These are phyloP conservation scores for Tachina fera DNA, from an alignment of 2,888 invertebrate genomes.

Conservation along the genomic window DNA sequence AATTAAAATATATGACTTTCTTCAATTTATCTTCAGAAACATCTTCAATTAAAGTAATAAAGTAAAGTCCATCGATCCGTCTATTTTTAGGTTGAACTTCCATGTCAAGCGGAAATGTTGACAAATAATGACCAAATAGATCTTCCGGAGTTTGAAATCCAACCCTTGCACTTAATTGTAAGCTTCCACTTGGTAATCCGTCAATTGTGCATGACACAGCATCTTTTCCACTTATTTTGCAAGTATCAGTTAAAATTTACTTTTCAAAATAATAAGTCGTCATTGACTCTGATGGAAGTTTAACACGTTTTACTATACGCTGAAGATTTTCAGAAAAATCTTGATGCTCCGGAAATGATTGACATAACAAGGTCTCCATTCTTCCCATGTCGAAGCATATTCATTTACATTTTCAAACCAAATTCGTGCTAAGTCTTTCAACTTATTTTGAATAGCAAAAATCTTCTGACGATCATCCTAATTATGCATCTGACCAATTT, in stretches of 20 bases:
- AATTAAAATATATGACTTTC: slow-evolving; percentile 15
- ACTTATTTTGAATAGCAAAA: slow-evolving; percentile 10
- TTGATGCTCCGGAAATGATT: slow-evolving; percentile 12
- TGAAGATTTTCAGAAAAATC: slow-evolving; percentile 19
- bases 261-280: slow-evolving; percentile 11
- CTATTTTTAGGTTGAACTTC: neutral
- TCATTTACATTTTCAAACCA: neutral
- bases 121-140: slow-evolving; percentile 9
- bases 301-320: neutral
- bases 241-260: neutral
- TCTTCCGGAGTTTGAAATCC: slow-evolving; percentile 14
- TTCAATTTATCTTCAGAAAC: neutral
- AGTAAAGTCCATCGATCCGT: slow-evolving; percentile 4
- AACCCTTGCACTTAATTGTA: slow-evolving; percentile 1
- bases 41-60: neutral
- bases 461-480: neutral
- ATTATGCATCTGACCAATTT: slow-evolving; percentile 7
- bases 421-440: neutral
- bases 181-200: neutral
- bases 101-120: neutral
- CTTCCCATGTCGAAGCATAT: slow-evolving; percentile 7
- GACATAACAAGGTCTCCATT: neutral
- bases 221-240: neutral
- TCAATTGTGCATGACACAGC: slow-evolving; percentile 21
- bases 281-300: slow-evolving; percentile 2